Evolutionary conservation across 2,888 invertebrate species (phyloP).

Genomic region (Ornithoptera alexandrae): DNA sequence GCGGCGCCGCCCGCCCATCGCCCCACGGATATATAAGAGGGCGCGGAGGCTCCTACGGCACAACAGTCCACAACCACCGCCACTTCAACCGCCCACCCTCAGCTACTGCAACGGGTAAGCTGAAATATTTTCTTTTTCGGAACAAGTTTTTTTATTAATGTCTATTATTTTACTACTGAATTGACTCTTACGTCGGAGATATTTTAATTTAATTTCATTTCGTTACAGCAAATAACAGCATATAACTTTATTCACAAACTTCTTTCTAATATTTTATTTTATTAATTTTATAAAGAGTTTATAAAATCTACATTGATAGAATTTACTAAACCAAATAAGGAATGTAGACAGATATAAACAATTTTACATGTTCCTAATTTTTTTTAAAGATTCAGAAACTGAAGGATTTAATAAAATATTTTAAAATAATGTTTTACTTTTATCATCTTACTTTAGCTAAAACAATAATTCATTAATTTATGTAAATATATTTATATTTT

Average conservation of each 20-base stretch:
- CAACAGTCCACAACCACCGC: constrained; percentile 55
- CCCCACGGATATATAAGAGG: constrained; percentile 57
- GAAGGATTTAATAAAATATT: not conserved
- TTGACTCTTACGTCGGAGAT: not conserved
- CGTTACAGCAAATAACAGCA: not conserved
- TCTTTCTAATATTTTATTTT: too few relatives aligned
- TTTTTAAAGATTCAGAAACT: too few relatives aligned
- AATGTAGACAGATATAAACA: too few relatives aligned
- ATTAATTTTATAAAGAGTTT: too few relatives aligned
- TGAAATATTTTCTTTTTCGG: constrained; percentile 26
- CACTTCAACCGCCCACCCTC: constrained; percentile 46
- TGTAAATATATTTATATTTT: not conserved
- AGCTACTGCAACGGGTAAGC: constrained; percentile 47
- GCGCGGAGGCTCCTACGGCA: constrained; percentile 47
- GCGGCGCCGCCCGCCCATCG: constrained; percentile 45
- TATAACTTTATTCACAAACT: not conserved
- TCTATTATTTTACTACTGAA: not conserved
- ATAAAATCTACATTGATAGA: too few relatives aligned
- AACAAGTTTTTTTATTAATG: constrained; percentile 10
- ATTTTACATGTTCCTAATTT: too few relatives aligned
- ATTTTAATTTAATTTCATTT: not conserved
- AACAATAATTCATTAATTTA: not conserved
- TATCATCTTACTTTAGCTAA: not conserved
- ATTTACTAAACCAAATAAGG: too few relatives aligned
- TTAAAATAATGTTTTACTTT: not conserved